These are phyloP conservation scores for Xenops minutus DNA, from an alignment of 2,797 vertebrate species.

Conservation along the genomic window DNA sequence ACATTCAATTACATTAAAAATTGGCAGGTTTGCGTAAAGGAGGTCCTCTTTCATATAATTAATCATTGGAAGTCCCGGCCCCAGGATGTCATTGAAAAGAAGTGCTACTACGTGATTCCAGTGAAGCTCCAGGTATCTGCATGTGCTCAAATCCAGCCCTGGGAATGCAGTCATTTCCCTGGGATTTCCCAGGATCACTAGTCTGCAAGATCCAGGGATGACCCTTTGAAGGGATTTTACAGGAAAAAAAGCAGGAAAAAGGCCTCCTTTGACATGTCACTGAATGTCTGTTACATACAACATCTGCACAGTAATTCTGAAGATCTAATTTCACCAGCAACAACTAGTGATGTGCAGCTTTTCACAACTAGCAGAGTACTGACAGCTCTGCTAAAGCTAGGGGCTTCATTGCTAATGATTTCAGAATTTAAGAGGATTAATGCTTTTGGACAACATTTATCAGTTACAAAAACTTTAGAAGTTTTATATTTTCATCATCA, in stretches of 20 bases:
- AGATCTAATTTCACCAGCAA: background rate
- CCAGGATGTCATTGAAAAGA: conserved; percentile 23
- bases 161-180: background rate
- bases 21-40: conserved; percentile 50
- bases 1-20: conserved; percentile 68
- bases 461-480: background rate
- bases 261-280: background rate
- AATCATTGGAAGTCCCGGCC: conserved; percentile 22
- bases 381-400: background rate
- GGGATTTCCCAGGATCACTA: background rate
- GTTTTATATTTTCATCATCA: background rate
- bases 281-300: background rate
- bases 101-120: background rate
- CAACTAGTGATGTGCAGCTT: background rate
- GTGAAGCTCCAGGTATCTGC: background rate
- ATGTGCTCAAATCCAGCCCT: background rate
- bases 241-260: background rate
- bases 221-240: background rate
- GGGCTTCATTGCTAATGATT: background rate
- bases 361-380: background rate
- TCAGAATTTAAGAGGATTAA: background rate
- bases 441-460: background rate
- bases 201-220: background rate
- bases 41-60: conserved; percentile 38
- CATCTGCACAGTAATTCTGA: background rate